Base-by-base conservation (phyloP, 2,797 vertebrate species). In the Psittacula derbiana region DNA sequence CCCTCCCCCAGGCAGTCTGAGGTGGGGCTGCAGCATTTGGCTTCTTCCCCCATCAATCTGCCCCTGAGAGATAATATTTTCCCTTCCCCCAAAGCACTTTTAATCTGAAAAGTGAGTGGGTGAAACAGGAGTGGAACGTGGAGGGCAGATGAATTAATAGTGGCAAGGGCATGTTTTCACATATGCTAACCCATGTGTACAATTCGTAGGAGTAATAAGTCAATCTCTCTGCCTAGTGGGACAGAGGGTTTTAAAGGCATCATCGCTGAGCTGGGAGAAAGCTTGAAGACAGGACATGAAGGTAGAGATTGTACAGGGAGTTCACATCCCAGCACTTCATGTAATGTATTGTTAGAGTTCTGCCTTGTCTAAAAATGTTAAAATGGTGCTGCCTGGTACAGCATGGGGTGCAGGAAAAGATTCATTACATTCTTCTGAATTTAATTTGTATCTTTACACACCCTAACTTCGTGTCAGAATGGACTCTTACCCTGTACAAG, bases 51-150 rank as follows among this genome's bases (percentile, higher is more conserved):
- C 73, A 88, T 93, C 76, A 90, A 79, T 86, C 85, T 95, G 38
- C 53, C 65, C 75, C 57, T 24, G 12, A 83, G 82, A 95, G 49
- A 88, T 50, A 95, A 86, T 60, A 12, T 94, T 94, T 85, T 86
- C 91, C 69, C 87, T 80, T 70, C 65, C 60, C 65, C 33, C 80
- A 81, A 58, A 93, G 46, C 72, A 90, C 25, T 93, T 90, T 75
- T 86, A 90, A 93, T 93, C 50, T 95, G 83, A 88, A 81, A 90
- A 93, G 49, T 6, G 66, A 90, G 92, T 94, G 86, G 83, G 88
- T 93, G 90, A 95, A 5, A 14, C 31, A n/a, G 66, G 50, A 95
- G 73, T 27, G 50, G 50, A 95, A 76, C 2, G 0, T 43, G 69
- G 70, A 91, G 82, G 74, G 71, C 67, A 95, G 76, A 86, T 89